phyloP scores from a whole-genome alignment of 1,140 invertebrate species.

The Papilio dardanus region DNA sequence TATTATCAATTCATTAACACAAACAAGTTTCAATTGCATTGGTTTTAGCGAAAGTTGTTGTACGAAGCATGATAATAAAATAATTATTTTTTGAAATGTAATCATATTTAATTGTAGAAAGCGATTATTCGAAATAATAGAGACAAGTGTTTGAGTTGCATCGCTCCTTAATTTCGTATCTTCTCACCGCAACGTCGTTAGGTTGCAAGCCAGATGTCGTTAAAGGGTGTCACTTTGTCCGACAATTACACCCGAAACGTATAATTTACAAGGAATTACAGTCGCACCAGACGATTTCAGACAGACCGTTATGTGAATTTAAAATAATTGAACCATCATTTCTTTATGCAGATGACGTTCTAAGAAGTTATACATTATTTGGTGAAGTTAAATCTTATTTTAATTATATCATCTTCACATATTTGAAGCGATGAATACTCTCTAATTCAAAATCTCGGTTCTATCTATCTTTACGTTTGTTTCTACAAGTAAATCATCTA shows the following conservation, averaged over 20 bases:
- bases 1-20: background rate
- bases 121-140: conserved; percentile 10
- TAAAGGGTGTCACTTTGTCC: conserved; percentile 59
- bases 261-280: conserved; percentile 66
- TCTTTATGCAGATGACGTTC: conserved; percentile 32
- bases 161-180: conserved; percentile 37
- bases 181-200: conserved; percentile 62
- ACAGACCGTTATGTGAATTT: conserved; percentile 39
- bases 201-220: conserved; percentile 58
- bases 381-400: background rate
- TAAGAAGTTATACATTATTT: background rate
- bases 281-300: conserved; percentile 45
- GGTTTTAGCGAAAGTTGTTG: background rate
- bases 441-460: too few relatives aligned
- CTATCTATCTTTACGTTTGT: background rate
- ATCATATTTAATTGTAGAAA: conserved; percentile 14
- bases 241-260: conserved; percentile 59
- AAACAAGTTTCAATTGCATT: background rate
- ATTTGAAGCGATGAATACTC: too few relatives aligned
- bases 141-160: conserved; percentile 11
- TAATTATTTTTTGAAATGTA: background rate
- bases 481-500: background rate
- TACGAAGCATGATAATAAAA: background rate
- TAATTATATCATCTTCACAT: background rate
- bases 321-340: conserved; percentile 35